Evolutionary conservation across 2,797 vertebrate species (phyloP).

Genomic region (Circus cinereus): DNA sequence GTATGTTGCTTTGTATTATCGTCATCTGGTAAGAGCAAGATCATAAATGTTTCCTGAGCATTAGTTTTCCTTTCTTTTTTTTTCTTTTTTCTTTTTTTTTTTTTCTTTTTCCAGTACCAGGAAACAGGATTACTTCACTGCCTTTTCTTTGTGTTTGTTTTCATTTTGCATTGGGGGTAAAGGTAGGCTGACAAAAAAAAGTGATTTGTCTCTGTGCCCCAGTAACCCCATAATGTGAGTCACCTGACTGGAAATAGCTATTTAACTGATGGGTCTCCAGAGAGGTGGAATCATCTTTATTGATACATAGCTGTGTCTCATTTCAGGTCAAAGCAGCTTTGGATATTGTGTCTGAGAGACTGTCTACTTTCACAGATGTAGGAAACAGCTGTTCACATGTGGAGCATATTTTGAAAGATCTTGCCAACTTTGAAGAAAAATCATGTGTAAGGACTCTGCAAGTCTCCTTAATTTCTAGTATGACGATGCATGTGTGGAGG

Average conservation of each 20-base stretch:
- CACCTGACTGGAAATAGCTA: neutral
- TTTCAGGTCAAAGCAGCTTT: conserved; percentile 85
- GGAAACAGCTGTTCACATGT: conserved; percentile 89
- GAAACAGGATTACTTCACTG: neutral
- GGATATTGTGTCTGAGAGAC: conserved; percentile 83
- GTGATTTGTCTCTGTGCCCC: neutral
- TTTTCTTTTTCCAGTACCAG: neutral
- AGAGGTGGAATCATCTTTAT: neutral
- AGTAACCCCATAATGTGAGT: neutral
- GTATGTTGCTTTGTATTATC: neutral
- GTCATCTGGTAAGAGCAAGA: neutral
- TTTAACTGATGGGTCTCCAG: neutral
- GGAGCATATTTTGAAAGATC: conserved; percentile 88
- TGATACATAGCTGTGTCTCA: neutral
- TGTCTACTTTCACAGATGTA: conserved; percentile 83
- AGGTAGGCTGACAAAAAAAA: neutral
- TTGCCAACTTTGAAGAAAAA: conserved; percentile 85
- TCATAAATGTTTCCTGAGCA: neutral
- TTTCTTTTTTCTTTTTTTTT: too few species aligned
- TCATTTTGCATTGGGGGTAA: neutral
- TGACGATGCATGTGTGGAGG: neutral
- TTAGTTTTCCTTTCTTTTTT: neutral
- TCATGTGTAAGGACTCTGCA: conserved; percentile 78
- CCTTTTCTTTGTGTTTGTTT: neutral
- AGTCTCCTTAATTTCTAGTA: neutral